These are phyloP conservation scores for Melipona bicolor DNA, from an alignment of 2,888 invertebrate species.

Conservation along the genomic window DNA sequence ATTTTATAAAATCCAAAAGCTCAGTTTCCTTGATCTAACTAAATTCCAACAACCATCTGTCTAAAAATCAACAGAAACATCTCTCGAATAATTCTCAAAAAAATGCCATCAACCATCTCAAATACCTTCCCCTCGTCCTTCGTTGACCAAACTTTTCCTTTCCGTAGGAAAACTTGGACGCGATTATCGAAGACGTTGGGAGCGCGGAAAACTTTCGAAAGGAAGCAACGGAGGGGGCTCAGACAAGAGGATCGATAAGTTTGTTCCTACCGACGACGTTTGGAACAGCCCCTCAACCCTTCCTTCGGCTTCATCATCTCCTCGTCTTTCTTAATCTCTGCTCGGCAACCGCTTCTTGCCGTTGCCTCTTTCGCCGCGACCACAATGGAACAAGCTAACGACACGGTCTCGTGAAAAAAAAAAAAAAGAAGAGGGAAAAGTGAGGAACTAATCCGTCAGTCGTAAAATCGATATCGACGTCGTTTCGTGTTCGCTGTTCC, in stretches of 20 bases:
- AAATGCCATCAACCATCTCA: no score
- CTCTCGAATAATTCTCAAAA: not conserved
- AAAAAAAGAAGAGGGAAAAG: conserved; percentile 12
- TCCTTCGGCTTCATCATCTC: conserved; percentile 33
- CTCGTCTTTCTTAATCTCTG: conserved; percentile 47
- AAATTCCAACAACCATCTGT: no score
- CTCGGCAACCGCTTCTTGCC: conserved; percentile 35
- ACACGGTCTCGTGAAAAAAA: conserved; percentile 19
- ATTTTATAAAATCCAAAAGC: not conserved
- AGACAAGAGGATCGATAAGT: conserved; percentile 46
- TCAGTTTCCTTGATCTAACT: not conserved
- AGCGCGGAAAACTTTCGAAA: not conserved
- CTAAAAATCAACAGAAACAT: not conserved
- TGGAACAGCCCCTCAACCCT: conserved; percentile 30
- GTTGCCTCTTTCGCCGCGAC: conserved; percentile 32
- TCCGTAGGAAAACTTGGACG: not conserved
- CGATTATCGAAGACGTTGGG: not conserved
- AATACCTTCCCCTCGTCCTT: not conserved
- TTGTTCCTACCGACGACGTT: conserved; percentile 36
- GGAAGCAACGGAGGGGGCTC: not conserved
- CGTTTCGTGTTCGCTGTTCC: conserved; percentile 45
- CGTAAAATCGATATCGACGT: conserved; percentile 58
- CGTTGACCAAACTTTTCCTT: conserved; percentile 12
- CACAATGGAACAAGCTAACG: conserved; percentile 58
- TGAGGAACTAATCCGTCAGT: conserved; percentile 56